Evolutionary conservation across 2,797 vertebrate species (phyloP), one percentile per base, ranked within the genome.

Genomic region (Anguilla obscura): DNA sequence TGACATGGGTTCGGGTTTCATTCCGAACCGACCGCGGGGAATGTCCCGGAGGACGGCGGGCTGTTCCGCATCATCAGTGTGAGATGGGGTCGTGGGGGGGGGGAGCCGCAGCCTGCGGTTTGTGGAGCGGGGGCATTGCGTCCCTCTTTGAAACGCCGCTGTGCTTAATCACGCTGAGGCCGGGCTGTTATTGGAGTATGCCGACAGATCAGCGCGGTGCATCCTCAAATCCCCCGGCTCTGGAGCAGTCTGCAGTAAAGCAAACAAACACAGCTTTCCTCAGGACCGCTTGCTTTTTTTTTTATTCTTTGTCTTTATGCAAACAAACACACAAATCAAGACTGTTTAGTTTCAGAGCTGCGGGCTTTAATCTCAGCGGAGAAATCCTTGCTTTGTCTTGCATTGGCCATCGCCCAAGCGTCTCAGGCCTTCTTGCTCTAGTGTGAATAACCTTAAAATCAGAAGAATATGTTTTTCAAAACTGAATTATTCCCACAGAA

Each of bases 191-290:
- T 89, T 90, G 91, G 90, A 90, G 87, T 71, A 88, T 86, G 89
- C 87, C 89, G 86, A 90, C 87, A 90, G 87, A 88, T 88, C 87
- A 86, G 89, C 91, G 87, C 79, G 90, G 91, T 92, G 94, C 92
- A 94, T 94, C 94, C 93, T 92, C 87, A 58, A 91, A 63, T 91
- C 69, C 36, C 27, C 33, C 58, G 52, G 40, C 30, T 3, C 50
- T 83, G 87, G 91, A 94, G 93, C 94, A 94, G 92, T 92, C 92
- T 93, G 91, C 91, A 93, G 92, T 63, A 85, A 92, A 92, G 92
- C 88, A 90, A 87, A 87, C 92, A 88, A 89, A 86, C 86, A 89
- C 88, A 71, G 76, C 27, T 3, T 40, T 60, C 36, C 66, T 30
- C 50, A 6, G 86, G 69, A 86, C 63, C 30, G 84, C 84, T 84